phyloP scores from a whole-genome alignment of 2,888 invertebrate species.

The Eupeodes luniger region DNA sequence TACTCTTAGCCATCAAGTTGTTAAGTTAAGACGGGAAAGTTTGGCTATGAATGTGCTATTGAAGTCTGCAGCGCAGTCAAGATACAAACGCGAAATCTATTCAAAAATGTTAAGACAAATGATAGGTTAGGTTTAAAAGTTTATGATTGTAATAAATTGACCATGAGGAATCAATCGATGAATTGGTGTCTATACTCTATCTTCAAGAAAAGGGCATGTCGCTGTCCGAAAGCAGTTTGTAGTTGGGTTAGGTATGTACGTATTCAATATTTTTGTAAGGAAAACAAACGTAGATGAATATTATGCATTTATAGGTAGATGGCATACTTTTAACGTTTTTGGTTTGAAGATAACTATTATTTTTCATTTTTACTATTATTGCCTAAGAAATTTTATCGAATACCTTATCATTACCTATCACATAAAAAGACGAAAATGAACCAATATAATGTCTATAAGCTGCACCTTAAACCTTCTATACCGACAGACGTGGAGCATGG shows the following conservation, averaged over 20 bases:
- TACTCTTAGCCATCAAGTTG: background rate
- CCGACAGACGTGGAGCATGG: background rate
- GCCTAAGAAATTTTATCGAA: background rate
- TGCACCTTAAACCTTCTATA: conserved; percentile 4
- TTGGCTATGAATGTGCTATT: conserved; percentile 16
- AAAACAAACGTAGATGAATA: too few relatives aligned
- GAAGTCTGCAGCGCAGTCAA: background rate
- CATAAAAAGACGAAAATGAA: background rate
- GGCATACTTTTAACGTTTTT: background rate
- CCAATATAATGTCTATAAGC: background rate
- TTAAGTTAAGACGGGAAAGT: background rate
- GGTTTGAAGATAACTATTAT: background rate
- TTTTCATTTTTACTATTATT: background rate
- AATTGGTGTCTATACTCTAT: background rate
- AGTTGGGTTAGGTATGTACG: background rate
- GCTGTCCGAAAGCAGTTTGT: background rate
- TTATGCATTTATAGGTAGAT: background rate
- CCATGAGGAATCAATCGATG: background rate
- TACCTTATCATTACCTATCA: background rate
- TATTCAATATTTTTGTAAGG: too few relatives aligned
- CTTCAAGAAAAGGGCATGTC: background rate
- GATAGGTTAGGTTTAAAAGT: background rate
- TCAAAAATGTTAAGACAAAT: background rate
- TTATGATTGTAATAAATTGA: conserved; percentile 4
- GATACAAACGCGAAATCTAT: background rate